phyloP scores from a whole-genome alignment of 2,113 vertebrate species.

The Chloropsis cyanopogon region DNA sequence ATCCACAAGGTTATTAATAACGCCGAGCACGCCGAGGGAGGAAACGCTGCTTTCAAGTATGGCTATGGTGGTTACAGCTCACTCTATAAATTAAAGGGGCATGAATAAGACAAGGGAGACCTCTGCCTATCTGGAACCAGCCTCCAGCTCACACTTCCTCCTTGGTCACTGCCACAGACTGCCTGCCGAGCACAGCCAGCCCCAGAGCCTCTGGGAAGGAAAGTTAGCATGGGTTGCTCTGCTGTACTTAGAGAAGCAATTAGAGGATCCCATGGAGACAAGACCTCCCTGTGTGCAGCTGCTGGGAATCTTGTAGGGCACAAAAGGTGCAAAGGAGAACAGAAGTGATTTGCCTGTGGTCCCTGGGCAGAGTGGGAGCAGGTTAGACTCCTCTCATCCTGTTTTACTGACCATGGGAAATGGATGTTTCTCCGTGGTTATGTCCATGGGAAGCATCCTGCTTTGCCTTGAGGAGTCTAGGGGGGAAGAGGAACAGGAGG shows the following conservation, averaged over 20 bases:
- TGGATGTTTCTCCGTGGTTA: neutral
- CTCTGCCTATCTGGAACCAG: slow-evolving; percentile 57
- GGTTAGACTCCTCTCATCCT: neutral
- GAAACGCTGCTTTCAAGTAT: neutral
- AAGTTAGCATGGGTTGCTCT: neutral
- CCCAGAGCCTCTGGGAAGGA: neutral
- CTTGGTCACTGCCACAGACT: slow-evolving; percentile 7
- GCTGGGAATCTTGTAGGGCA: neutral
- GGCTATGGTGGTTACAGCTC: neutral
- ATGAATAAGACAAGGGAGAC: slow-evolving; percentile 20
- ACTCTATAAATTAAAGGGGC: slow-evolving; percentile 34
- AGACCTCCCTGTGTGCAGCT: neutral
- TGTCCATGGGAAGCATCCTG: neutral
- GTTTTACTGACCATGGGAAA: neutral
- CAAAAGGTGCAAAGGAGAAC: neutral
- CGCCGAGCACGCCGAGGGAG: neutral
- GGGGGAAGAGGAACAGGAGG: neutral
- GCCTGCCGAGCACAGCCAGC: neutral
- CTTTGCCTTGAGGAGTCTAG: neutral
- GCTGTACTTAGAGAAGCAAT: neutral
- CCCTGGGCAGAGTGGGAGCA: neutral
- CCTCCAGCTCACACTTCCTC: slow-evolving; percentile 62
- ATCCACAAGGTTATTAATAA: slow-evolving; percentile 33
- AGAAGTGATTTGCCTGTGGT: neutral
- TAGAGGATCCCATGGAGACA: neutral